Conservation (phyloP, 1,140 invertebrate species). For the Phenacoccus solenopsis region DNA sequence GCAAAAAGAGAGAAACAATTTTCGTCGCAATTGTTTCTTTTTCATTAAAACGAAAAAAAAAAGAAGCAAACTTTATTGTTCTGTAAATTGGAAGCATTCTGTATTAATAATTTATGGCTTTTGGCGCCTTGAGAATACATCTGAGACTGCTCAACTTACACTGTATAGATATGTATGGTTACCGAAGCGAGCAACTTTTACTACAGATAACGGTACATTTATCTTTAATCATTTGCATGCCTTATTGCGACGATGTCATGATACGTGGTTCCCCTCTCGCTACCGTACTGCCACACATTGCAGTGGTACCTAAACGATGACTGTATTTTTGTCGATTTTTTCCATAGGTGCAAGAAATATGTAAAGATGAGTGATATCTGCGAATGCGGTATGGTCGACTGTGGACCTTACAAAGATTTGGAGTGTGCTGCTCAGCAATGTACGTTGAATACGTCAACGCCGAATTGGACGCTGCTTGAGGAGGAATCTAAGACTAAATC, state of each 20-base stretch:
- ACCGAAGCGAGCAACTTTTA: background rate
- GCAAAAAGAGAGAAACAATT: background rate
- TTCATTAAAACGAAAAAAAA: background rate
- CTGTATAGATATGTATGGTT: constrained; percentile 2
- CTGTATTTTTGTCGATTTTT: no score
- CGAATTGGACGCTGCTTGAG: background rate
- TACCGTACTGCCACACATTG: background rate
- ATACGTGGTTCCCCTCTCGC: background rate
- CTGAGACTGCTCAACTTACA: constrained; percentile 1
- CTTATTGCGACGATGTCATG: background rate
- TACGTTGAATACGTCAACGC: background rate
- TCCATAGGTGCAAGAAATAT: background rate
- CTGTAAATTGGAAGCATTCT: background rate
- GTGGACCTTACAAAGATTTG: background rate
- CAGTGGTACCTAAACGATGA: no score
- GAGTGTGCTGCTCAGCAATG: background rate
- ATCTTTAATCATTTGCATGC: constrained; percentile 2
- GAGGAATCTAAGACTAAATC: background rate
- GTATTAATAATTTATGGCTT: background rate
- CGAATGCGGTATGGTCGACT: background rate
- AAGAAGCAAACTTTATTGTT: constrained; percentile 4
- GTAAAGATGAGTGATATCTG: background rate
- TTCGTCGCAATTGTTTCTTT: background rate
- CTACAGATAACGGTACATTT: constrained; percentile 1
- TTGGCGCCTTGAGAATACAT: constrained; percentile 1